Base-by-base conservation (phyloP, 2,888 invertebrate genomes). In the Clepsis dumicolana region DNA sequence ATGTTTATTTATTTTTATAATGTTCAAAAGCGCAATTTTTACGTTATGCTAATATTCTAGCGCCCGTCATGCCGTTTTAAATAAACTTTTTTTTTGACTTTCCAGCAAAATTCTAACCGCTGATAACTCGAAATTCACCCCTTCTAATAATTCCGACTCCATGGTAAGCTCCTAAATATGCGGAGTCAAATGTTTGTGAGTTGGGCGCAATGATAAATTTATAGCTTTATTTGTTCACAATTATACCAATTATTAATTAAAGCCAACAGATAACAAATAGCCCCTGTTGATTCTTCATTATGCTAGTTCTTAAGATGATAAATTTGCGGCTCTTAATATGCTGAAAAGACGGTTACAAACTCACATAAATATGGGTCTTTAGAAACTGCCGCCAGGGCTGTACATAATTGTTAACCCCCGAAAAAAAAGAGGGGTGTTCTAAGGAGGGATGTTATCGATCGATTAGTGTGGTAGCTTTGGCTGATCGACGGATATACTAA, bases 211-310 rank as follows among this genome's bases (percentile, higher is more conserved):
- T 85, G 85, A 82, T 84, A 79, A 78, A 82, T 70, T 70, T 64
- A 84, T 82, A 74, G 81, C 85, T 82, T 83, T 84, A 85, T 86
- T 86, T 82, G 74, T 74, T 73, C 69, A 73, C 75, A 81, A 83
- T 80, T 79, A 76, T 73, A 76, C 75, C 41, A 64, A 68, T 52
- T 64, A 59, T 64, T 63, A 68, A 68, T 59, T 64, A 61, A n/a
- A 32, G 73, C 77, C 76, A 74, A 79, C 77, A 73, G 71, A 74
- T 81, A 74, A 78, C 80, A 79, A 77, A 77, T 73, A 74, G 72
- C 71, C 65, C 1, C 21, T 54, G 54, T 57, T 62, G 25, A 29
- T 50, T 67, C 38, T 62, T 50, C 48, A 38, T 41, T 62, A 38
- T n/a, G 18, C 12, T 61, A 44, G 4, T 35, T 41, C 41, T 53